These are phyloP conservation scores for Elgaria multicarinata DNA, from an alignment of 2,113 vertebrate species.

Conservation along the genomic window DNA sequence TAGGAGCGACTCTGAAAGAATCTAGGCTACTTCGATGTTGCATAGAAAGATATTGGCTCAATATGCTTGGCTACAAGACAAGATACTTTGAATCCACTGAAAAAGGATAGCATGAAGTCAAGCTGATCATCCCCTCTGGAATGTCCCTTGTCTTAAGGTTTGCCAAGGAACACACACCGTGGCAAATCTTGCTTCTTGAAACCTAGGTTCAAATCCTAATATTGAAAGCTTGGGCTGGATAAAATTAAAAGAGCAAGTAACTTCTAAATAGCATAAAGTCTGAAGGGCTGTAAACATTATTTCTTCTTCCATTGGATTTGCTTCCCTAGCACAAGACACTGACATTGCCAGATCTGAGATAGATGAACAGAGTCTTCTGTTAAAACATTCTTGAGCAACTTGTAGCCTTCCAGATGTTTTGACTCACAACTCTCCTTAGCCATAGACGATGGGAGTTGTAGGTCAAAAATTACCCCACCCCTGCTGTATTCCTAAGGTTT, in stretches of 20 bases:
- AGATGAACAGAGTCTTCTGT: neutral
- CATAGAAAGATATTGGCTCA: neutral
- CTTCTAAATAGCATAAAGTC: neutral
- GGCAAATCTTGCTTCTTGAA: neutral
- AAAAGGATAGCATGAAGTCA: neutral
- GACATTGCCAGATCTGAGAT: neutral
- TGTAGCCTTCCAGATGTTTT: no score
- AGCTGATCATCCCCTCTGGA: neutral
- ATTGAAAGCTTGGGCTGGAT: neutral
- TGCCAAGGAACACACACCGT: neutral
- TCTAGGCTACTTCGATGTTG: neutral
- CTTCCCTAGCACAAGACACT: neutral
- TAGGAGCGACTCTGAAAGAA: slow-evolving; percentile 14
- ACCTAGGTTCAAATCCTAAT: neutral
- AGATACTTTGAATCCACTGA: neutral
- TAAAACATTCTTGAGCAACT: neutral
- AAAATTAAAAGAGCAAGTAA: neutral
- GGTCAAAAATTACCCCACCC: neutral
- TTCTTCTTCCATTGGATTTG: neutral
- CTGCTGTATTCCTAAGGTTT: neutral
- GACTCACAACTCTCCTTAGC: no score
- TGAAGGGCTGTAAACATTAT: neutral
- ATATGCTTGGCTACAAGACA: neutral
- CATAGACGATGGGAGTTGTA: no score
- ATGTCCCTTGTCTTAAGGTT: neutral